Evolutionary conservation across 2,113 vertebrate genomes (phyloP).

Genomic region (Spheniscus mendiculus): DNA sequence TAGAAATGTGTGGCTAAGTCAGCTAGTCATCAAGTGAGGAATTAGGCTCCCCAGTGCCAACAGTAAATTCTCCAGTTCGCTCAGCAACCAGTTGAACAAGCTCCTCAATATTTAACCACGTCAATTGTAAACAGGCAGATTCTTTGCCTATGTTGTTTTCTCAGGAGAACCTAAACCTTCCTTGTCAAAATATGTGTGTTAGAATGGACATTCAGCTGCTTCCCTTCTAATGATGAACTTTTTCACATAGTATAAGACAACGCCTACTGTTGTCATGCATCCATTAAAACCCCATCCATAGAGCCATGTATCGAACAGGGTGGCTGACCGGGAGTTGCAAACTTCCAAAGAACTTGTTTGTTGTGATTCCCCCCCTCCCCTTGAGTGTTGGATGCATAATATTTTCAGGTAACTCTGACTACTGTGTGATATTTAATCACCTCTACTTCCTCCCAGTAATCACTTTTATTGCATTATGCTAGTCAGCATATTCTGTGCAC

Average conservation of each 20-base stretch:
- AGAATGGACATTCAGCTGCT: slow-evolving; percentile 31
- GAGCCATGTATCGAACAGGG: not conserved
- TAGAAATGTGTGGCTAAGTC: slow-evolving; percentile 26
- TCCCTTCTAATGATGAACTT: slow-evolving; percentile 60
- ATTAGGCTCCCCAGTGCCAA: not conserved
- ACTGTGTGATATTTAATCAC: slow-evolving; percentile 71
- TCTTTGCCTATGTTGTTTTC: slow-evolving; percentile 36
- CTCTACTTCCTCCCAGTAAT: slow-evolving; percentile 59
- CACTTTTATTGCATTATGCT: slow-evolving; percentile 68
- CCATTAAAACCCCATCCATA: slow-evolving; percentile 3
- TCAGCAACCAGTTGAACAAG: slow-evolving; percentile 20
- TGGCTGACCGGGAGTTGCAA: not conserved
- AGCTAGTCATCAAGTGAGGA: slow-evolving; percentile 1
- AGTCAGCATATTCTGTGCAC: slow-evolving; percentile 71
- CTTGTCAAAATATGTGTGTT: slow-evolving; percentile 47
- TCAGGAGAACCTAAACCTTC: slow-evolving; percentile 46
- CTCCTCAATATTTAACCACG: slow-evolving; percentile 49
- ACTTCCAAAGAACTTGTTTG: not conserved
- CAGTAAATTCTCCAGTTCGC: slow-evolving; percentile 20
- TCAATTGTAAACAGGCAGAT: slow-evolving; percentile 27
- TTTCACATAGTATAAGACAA: slow-evolving; percentile 8
- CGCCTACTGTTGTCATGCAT: not conserved
- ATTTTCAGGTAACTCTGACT: slow-evolving; percentile 63
- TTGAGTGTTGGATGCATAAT: slow-evolving; percentile 28
- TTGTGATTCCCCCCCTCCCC: not conserved